These are phyloP conservation scores for Mesaphorura yosii DNA, from an alignment of 1,140 invertebrate species.

Conservation along the genomic window DNA sequence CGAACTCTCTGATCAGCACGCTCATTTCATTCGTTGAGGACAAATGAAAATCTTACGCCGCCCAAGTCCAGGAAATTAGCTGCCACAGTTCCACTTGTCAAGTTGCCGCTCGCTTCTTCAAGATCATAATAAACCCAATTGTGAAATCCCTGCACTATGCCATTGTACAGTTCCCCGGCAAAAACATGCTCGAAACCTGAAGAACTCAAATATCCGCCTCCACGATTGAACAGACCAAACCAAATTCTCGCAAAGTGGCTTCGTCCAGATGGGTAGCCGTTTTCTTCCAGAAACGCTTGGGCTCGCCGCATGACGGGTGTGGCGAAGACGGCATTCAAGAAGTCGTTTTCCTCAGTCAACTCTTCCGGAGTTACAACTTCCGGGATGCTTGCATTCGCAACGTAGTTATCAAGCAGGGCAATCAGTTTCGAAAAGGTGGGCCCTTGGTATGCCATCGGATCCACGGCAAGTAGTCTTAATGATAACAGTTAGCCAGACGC, in stretches of 20 bases:
- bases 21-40: conserved; percentile 3
- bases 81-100: conserved; percentile 13
- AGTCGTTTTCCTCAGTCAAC: conserved; percentile 37
- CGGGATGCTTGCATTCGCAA: conserved; percentile 31
- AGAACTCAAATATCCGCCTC: conserved; percentile 25
- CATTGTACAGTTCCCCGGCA: conserved; percentile 37
- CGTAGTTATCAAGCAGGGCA: conserved; percentile 31
- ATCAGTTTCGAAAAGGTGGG: conserved; percentile 21
- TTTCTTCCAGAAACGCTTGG: conserved; percentile 37
- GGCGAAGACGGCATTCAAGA: conserved; percentile 40
- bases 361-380: conserved; percentile 40
- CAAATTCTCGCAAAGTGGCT: conserved; percentile 26
- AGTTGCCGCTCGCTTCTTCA: conserved; percentile 32
- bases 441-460: conserved; percentile 9
- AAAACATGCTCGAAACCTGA: conserved; percentile 41
- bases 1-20: conserved; percentile 33
- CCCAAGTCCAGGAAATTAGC: conserved; percentile 2
- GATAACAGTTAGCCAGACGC: not conserved
- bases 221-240: conserved; percentile 27
- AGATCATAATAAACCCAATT: conserved; percentile 38
- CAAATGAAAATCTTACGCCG: not conserved
- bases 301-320: conserved; percentile 41
- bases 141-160: conserved; percentile 42
- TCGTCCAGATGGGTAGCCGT: conserved; percentile 28
- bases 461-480: conserved; percentile 24